These are phyloP conservation scores for Biston betularia DNA, from an alignment of 2,888 invertebrate species.

Conservation along the genomic window DNA sequence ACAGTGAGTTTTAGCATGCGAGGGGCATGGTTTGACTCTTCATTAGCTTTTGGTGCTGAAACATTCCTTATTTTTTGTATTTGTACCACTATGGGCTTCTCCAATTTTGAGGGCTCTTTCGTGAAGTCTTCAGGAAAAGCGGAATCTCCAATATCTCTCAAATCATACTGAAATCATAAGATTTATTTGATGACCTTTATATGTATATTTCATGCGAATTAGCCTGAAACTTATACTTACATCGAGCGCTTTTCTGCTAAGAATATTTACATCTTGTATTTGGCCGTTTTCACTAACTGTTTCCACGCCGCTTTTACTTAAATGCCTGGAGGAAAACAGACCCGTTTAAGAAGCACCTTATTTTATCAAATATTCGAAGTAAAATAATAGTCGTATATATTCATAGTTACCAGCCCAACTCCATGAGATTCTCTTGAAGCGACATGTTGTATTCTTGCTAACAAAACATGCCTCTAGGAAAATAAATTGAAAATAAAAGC, in stretches of 20 bases:
- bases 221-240: conserved; percentile 81
- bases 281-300: conserved; percentile 88
- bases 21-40: conserved; percentile 93
- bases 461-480: conserved; percentile 71
- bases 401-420: conserved; percentile 88
- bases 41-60: conserved; percentile 95
- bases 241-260: conserved; percentile 89
- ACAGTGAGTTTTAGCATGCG: conserved; percentile 93
- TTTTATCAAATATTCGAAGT: conserved; percentile 12
- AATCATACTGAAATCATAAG: conserved; percentile 87
- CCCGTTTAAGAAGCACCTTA: conserved; percentile 40
- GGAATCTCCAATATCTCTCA: conserved; percentile 92
- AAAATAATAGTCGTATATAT: neutral
- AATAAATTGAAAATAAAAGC: conserved; percentile 70
- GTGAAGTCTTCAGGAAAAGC: conserved; percentile 89
- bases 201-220: conserved; percentile 38
- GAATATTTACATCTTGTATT: conserved; percentile 87
- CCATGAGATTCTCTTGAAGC: conserved; percentile 87
- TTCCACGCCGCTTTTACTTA: conserved; percentile 90
- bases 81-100: conserved; percentile 91
- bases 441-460: conserved; percentile 81
- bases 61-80: conserved; percentile 95
- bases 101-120: conserved; percentile 84
- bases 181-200: conserved; percentile 43
- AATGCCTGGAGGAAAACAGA: conserved; percentile 86